A percentile compares a stretch with the other conserved stretches of the same genome.
Evolutionary conservation across 2,797 vertebrate genomes (phyloP).

Genomic region (Bradypus variegatus): DNA sequence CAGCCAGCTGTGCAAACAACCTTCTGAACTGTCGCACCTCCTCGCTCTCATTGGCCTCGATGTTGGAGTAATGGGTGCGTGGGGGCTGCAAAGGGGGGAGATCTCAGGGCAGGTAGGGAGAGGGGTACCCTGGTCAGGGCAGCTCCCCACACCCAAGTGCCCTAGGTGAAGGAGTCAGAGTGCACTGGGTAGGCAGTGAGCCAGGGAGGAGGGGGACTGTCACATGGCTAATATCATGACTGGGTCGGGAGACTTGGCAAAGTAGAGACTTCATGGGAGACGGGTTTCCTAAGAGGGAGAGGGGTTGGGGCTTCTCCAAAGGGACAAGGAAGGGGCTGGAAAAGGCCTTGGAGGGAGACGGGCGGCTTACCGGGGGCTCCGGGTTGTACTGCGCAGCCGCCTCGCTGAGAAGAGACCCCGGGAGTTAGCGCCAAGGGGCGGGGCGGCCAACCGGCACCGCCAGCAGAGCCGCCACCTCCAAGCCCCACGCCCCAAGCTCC

Average conservation of each 20-base stretch:
- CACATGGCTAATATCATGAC: too few relatives aligned
- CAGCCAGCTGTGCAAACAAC: constrained; percentile 84
- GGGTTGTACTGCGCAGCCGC: constrained; percentile 73
- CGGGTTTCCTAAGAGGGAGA: background rate
- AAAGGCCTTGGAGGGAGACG: background rate
- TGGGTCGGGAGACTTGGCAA: background rate
- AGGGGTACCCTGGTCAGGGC: background rate
- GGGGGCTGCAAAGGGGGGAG: constrained; percentile 72
- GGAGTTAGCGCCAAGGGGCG: background rate
- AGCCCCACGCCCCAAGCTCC: background rate
- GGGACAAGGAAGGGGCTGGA: background rate
- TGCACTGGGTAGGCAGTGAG: background rate
- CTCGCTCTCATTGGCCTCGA: constrained; percentile 77
- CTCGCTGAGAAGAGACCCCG: constrained; percentile 57
- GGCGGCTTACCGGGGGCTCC: constrained; percentile 69
- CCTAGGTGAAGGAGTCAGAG: background rate
- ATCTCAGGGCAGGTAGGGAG: constrained; percentile 3
- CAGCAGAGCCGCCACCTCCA: background rate
- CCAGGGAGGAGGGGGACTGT: background rate
- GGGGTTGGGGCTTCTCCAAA: background rate
- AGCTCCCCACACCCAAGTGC: background rate
- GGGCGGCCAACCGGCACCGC: constrained; percentile 10
- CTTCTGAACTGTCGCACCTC: constrained; percentile 84
- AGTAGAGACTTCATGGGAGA: background rate
- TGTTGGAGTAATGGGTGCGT: constrained; percentile 74